Conservation (phyloP, 2,113 vertebrate species). For the Mus spicilegus region DNA sequence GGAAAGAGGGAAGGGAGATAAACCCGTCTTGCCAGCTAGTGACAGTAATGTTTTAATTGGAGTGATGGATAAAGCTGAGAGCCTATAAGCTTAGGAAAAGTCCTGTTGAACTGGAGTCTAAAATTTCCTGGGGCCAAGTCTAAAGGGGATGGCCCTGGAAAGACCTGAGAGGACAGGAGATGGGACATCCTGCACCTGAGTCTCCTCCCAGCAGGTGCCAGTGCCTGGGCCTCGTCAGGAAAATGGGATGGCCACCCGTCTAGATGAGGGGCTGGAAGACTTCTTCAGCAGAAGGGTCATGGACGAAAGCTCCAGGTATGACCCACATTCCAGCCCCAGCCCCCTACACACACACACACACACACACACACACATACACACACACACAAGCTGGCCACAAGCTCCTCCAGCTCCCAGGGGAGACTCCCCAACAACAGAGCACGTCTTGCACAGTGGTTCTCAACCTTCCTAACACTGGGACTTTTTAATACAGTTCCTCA, state of each 20-base stretch:
- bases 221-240: conserved; percentile 84
- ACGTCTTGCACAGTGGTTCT: neutral
- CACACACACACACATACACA: neutral
- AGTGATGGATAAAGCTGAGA: neutral
- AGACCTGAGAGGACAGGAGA: neutral
- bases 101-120: neutral
- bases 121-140: neutral
- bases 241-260: conserved; percentile 89
- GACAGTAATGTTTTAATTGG: neutral
- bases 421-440: neutral
- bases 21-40: neutral
- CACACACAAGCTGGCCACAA: neutral
- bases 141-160: neutral
- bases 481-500: neutral
- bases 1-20: neutral
- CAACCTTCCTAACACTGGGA: neutral
- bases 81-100: conserved; percentile 13
- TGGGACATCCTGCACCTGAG: neutral
- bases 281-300: conserved; percentile 94
- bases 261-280: conserved; percentile 94
- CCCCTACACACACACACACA: no score
- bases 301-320: conserved; percentile 89
- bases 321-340: neutral
- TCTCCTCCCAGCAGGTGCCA: conserved; percentile 69
- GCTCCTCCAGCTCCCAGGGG: neutral